These are phyloP conservation scores for Dynastes tityus DNA, from an alignment of 2,888 invertebrate genomes.

Conservation along the genomic window DNA sequence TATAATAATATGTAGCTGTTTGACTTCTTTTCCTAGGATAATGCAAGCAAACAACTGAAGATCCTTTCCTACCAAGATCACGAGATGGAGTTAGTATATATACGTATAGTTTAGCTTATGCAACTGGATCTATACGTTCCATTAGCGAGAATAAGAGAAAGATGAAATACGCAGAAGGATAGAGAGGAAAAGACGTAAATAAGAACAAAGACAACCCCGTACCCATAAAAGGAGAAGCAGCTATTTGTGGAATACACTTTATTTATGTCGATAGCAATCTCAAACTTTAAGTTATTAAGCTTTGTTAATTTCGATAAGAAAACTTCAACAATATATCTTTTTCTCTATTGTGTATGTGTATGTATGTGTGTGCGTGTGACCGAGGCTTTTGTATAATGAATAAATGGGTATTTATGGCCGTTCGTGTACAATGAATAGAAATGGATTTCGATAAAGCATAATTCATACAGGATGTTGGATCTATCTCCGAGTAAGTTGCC, in stretches of 20 bases:
- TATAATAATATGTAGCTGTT: constrained; percentile 37
- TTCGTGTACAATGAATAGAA: constrained; percentile 46
- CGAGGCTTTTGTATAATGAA: constrained; percentile 42
- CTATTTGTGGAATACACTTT: constrained; percentile 56
- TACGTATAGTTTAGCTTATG: constrained; percentile 9
- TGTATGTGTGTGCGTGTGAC: constrained; percentile 23
- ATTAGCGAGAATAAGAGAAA: background rate
- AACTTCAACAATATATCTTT: constrained; percentile 57
- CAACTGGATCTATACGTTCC: constrained; percentile 1
- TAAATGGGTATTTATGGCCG: constrained; percentile 23
- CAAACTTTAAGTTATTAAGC: constrained; percentile 55
- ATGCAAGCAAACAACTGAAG: background rate
- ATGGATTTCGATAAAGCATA: constrained; percentile 43
- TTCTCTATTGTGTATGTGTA: constrained; percentile 46
- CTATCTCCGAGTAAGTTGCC: constrained; percentile 2
- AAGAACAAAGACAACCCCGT: constrained; percentile 43
- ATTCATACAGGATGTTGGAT: constrained; percentile 31
- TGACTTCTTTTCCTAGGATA: constrained; percentile 9
- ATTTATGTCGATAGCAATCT: constrained; percentile 52
- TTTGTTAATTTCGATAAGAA: constrained; percentile 58
- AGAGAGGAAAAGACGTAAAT: constrained; percentile 23
- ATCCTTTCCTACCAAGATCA: background rate
- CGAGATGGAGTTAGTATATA: background rate
- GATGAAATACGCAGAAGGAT: constrained; percentile 20
- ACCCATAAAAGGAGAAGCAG: constrained; percentile 51